These are phyloP conservation scores for Monoplex corrugatus DNA, from an alignment of 2,888 invertebrate species.

Conservation along the genomic window DNA sequence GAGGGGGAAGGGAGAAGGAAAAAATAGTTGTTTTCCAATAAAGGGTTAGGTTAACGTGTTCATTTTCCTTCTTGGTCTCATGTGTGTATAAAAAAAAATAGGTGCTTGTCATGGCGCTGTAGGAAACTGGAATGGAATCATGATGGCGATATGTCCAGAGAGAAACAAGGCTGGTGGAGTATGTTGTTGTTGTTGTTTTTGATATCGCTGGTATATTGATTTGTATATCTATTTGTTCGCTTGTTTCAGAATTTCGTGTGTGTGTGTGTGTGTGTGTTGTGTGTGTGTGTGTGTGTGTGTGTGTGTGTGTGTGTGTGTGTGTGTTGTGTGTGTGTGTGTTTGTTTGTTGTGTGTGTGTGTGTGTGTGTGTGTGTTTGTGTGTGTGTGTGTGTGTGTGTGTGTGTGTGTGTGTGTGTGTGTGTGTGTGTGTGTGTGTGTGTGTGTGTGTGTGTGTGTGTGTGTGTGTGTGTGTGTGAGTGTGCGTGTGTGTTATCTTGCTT, in stretches of 20 bases:
- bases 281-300: constrained; percentile 17
- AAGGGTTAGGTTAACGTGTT: too few species aligned
- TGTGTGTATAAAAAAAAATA: too few species aligned
- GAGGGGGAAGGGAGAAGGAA: not conserved
- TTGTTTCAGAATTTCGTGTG: not conserved
- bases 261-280: constrained; percentile 5
- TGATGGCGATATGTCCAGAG: too few species aligned
- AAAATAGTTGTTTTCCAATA: too few species aligned
- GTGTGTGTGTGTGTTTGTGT: not conserved
- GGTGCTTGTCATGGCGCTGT: too few species aligned
- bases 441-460: not conserved
- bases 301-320: constrained; percentile 20
- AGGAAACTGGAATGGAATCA: too few species aligned
- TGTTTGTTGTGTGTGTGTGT: not conserved
- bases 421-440: too few species aligned
- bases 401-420: not conserved
- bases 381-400: not conserved
- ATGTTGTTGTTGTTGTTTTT: too few species aligned
- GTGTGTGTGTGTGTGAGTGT: not conserved
- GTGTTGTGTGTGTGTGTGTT: not conserved
- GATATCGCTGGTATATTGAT: too few species aligned
- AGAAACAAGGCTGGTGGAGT: too few species aligned
- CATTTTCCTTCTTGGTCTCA: too few species aligned
- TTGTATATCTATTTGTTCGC: too few species aligned
- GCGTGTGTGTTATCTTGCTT: not conserved